These are phyloP conservation scores for Paedocypris micromegethes DNA, from an alignment of 2,797 vertebrate genomes.

Conservation along the genomic window DNA sequence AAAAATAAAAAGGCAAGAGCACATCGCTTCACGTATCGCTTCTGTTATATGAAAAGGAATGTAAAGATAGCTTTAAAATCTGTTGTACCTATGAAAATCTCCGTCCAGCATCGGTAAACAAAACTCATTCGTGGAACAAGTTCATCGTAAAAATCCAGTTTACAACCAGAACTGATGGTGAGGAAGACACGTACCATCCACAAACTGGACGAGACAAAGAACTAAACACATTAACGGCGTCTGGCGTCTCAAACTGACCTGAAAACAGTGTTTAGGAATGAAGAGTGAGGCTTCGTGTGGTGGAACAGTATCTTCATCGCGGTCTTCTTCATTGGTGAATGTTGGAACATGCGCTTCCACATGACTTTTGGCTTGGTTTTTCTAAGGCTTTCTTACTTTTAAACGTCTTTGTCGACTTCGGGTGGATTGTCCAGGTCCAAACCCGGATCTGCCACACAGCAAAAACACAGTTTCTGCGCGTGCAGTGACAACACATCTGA, in stretches of 20 bases:
- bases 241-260: too few relatives aligned
- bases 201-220: too few relatives aligned
- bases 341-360: too few relatives aligned
- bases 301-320: too few relatives aligned
- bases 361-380: not conserved
- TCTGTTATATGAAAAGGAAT: too few relatives aligned
- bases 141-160: not conserved
- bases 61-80: not conserved
- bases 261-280: too few relatives aligned
- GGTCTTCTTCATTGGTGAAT: too few relatives aligned
- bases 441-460: slow-evolving; percentile 65
- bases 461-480: slow-evolving; percentile 74
- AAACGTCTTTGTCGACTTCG: slow-evolving; percentile 58
- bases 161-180: not conserved
- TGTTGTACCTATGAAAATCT: not conserved
- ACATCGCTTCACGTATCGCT: not conserved
- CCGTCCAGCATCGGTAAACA: slow-evolving; percentile 22
- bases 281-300: too few relatives aligned
- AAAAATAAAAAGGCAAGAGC: not conserved
- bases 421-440: slow-evolving; percentile 71
- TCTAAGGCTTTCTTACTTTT: slow-evolving; percentile 35
- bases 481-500: slow-evolving; percentile 63
- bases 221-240: too few relatives aligned
- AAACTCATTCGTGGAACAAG: not conserved
- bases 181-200: too few relatives aligned